These are phyloP conservation scores for Sebastes oblongus DNA, from an alignment of 2,797 vertebrate species.

Conservation along the genomic window DNA sequence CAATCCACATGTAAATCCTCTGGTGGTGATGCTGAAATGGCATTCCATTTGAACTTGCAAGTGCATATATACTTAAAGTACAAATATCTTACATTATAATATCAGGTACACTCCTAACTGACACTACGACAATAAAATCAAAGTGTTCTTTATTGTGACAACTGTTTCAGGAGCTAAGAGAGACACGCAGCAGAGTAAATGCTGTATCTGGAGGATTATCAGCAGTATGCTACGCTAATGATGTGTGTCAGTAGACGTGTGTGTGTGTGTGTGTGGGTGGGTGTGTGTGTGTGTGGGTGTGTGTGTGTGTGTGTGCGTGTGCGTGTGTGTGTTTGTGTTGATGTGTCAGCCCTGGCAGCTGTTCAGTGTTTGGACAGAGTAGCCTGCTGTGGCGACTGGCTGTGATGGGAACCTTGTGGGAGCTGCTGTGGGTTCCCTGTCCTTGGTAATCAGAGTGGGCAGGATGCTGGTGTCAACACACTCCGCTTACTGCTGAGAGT, in stretches of 20 bases:
- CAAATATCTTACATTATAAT: background rate
- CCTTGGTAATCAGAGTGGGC: constrained; percentile 44
- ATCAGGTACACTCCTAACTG: background rate
- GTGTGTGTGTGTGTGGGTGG: background rate
- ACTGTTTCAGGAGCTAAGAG: background rate
- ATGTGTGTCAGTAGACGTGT: background rate
- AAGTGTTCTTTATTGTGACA: constrained; percentile 2
- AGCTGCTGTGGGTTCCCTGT: constrained; percentile 25
- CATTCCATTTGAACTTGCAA: background rate
- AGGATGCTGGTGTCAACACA: constrained; percentile 11
- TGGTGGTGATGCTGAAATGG: background rate
- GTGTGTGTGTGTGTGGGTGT: background rate
- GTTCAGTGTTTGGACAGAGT: constrained; percentile 12
- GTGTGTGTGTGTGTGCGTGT: background rate
- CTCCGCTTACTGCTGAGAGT: background rate
- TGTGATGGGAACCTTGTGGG: constrained; percentile 35
- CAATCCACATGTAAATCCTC: background rate
- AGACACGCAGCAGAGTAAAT: background rate
- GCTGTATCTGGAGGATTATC: background rate
- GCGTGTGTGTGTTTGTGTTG: background rate
- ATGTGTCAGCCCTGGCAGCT: constrained; percentile 21
- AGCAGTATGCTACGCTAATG: constrained; percentile 13
- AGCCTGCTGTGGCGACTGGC: constrained; percentile 35
- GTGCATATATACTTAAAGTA: background rate
- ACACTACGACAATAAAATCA: background rate